Base-by-base conservation (phyloP, 2,113 vertebrate genomes). In the Enhydra lutris region DNA sequence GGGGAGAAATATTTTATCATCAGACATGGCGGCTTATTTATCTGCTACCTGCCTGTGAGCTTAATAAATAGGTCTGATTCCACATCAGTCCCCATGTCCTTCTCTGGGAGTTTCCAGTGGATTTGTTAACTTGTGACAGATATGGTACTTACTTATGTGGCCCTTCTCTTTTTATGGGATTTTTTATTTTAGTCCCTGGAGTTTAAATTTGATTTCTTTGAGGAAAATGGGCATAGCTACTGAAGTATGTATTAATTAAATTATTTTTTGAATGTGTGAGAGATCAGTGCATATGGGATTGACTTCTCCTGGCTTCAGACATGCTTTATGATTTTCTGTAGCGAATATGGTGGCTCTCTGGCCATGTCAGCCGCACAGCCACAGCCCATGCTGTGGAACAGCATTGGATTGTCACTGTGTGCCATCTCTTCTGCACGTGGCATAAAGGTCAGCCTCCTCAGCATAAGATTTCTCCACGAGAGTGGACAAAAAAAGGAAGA, bases 171-270 rank as follows among this genome's bases (percentile, higher is more conserved):
- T 92, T 45, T 18, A 11, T 42, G 39, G 63, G 36, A 3, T 45
- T 52, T 61, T 91, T 84, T 61, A 29, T 29, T 26, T 39, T 71
- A 21, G 52, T 87, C 50, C 55, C 6, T 88, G 78, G 80, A 89
- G 26, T 89, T 94, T 92, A 92, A 79, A 67, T 69, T 87, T 74
- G 24, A 42, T 23, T 36, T 76, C 17, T n/a, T 65, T 36, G 63
- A 78, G 52, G 59, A 91, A 95, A 90, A 23, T 6, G 61, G 45
- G 20, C 20, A 24, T 86, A 83, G 31, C 24, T 47, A 59, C 39
- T 59, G 3, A 89, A 67, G 12, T 91, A 7, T 34, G 14, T 65
- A 2, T 57, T 83, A 17, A 4, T 52, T 59, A 67, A 34, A 50
- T 65, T 31, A 8, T 61, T 39, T 67, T 93, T 78, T 90, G 69